Conservation (phyloP, 2,113 vertebrate genomes). For the Microtus oregoni region DNA sequence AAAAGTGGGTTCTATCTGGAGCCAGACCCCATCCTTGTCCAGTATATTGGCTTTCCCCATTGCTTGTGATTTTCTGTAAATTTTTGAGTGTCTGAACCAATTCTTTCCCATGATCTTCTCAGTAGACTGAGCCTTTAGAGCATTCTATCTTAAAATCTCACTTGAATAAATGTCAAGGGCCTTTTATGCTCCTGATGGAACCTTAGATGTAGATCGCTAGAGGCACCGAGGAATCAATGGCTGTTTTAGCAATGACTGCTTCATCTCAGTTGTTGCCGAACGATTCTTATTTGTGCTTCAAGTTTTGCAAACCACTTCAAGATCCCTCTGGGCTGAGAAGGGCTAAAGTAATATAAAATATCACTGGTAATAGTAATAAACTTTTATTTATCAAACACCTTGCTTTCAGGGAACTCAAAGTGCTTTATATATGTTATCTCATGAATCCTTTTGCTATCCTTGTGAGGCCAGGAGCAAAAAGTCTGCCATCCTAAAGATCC, state of each 20-base stretch:
- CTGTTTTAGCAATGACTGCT: background rate
- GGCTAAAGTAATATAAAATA: slow-evolving; percentile 56
- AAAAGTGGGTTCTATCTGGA: background rate
- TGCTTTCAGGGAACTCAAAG: slow-evolving; percentile 45
- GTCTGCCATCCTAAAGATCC: background rate
- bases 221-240: slow-evolving; percentile 48
- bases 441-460: slow-evolving; percentile 59
- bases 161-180: slow-evolving; percentile 39
- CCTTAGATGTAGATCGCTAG: background rate
- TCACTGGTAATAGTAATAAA: slow-evolving; percentile 62
- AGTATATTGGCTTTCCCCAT: background rate
- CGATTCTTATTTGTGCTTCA: slow-evolving; percentile 67
- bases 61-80: background rate
- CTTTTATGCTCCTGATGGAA: slow-evolving; percentile 20
- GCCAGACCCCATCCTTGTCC: background rate
- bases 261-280: slow-evolving; percentile 34
- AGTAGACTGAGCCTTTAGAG: background rate
- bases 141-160: background rate
- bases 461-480: slow-evolving; percentile 23
- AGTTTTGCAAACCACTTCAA: slow-evolving; percentile 67
- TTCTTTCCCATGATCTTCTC: background rate
- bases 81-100: slow-evolving; percentile 39
- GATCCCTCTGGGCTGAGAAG: slow-evolving; percentile 65
- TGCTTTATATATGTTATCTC: slow-evolving; percentile 55
- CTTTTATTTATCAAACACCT: slow-evolving; percentile 76